Evolutionary conservation across 1,140 invertebrate genomes (phyloP).

Genomic region (Pemphigus obesinymphae): DNA sequence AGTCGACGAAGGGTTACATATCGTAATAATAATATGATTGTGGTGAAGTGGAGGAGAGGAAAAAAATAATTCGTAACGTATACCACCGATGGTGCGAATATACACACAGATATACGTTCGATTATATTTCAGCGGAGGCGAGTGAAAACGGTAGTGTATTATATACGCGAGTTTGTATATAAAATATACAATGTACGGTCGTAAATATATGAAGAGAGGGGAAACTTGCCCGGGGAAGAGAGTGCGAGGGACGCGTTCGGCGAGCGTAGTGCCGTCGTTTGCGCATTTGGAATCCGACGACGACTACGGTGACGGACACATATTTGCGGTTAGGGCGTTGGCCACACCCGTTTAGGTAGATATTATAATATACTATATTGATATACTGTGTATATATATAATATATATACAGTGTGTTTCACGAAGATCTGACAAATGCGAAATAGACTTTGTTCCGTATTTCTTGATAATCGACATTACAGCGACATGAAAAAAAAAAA

Average conservation of each 20-base stretch:
- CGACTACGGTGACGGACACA: constrained; percentile 12
- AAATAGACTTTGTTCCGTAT: too few species aligned
- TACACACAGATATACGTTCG: neutral
- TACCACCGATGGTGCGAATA: neutral
- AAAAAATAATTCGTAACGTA: neutral
- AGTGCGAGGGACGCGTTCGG: neutral
- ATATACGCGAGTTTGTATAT: neutral
- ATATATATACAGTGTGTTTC: too few species aligned
- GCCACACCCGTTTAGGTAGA: too few species aligned
- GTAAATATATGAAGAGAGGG: neutral
- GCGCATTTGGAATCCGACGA: constrained; percentile 36
- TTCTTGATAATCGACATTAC: too few species aligned
- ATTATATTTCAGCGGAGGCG: neutral
- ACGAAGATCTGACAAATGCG: too few species aligned
- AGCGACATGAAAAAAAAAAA: too few species aligned
- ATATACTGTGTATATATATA: too few species aligned
- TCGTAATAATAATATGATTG: neutral
- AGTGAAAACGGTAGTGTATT: neutral
- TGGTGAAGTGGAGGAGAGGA: too few species aligned
- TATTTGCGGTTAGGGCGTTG: constrained; percentile 37
- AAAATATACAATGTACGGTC: too few species aligned
- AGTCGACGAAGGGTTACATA: constrained; percentile 6
- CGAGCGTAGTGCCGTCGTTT: neutral
- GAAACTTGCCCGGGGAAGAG: neutral
- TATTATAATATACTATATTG: too few species aligned